Evolutionary conservation across 2,113 vertebrate species (phyloP), one percentile per base, ranked within the genome.

Genomic region (Verasper variegatus): DNA sequence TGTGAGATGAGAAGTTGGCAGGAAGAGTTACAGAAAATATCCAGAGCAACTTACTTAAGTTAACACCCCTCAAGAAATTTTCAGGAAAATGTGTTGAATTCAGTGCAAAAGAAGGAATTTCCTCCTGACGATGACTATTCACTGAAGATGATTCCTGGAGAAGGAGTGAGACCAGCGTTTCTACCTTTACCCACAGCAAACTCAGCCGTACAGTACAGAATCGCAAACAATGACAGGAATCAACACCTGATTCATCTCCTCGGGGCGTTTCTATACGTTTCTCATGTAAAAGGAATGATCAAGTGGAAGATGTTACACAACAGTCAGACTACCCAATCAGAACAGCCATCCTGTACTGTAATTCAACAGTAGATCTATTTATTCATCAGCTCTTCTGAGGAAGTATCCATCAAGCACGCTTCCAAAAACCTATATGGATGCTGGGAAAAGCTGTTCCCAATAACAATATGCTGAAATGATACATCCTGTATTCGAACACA

Each of bases 401-500:
- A 90, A 69, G 76, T 55, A 68, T 60, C 68, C 74, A 87, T 89
- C 71, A 80, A 35, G 27, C 31, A 49, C 13, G 65, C 21, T 24
- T 76, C 79, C 6, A 65, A 69, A 57, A 27, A 63, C 60, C 45
- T 63, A 37, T 45, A 3, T 31, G 51, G 82, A 78, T 26, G 45
- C 26, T 51, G 8, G 31, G 57, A 21, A 78, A 56, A 78, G 57
- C 59, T 2, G 18, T 74, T 76, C 62, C 55, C 65, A 42, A 84
- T 73, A 87, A 88, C 89, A 88, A 85, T 86, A 87, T 74, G 81
- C 57, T 80, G 74, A 91, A 81, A 86, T 80, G 26, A 65, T 57
- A 73, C 71, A 82, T 91, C 88, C 88, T 86, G 87, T 76, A 85
- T 88, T 84, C 51, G 24, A 81, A 61, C 20, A 5, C 35, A 59